Conservation (phyloP, 2,888 invertebrate genomes). For the Polymixis lichenea region DNA sequence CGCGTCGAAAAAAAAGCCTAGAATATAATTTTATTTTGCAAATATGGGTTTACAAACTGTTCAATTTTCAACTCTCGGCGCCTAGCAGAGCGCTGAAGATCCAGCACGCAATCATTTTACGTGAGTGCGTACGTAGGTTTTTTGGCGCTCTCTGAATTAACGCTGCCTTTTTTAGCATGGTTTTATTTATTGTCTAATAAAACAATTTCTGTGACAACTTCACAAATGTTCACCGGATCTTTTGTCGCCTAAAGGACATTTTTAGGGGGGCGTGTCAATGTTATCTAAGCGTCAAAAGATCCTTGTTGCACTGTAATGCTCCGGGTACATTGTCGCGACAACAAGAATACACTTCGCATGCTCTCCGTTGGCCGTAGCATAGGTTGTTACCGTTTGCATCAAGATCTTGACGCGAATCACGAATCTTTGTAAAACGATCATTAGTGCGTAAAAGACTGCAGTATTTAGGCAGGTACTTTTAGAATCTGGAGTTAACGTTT, state of each 20-base stretch:
- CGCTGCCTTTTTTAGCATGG: background rate
- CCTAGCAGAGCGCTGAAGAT: too few species aligned
- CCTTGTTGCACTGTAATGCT: background rate
- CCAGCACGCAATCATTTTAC: too few species aligned
- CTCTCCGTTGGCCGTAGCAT: too few species aligned
- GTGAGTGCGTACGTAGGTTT: background rate
- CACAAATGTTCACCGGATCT: background rate
- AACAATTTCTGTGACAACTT: background rate
- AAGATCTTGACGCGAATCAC: too few species aligned
- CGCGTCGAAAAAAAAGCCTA: too few species aligned
- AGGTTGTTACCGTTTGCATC: background rate
- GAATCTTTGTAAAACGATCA: background rate
- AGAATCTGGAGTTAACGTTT: background rate
- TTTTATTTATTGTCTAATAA: background rate
- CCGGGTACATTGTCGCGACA: too few species aligned
- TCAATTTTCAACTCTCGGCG: too few species aligned
- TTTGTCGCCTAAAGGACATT: background rate
- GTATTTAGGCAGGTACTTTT: background rate
- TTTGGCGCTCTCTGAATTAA: background rate
- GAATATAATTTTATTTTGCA: too few species aligned
- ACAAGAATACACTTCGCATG: too few species aligned
- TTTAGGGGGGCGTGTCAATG: background rate
- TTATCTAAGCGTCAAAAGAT: background rate
- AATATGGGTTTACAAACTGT: too few species aligned
- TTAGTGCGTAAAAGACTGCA: too few species aligned